Evolutionary conservation across 2,888 invertebrate species (phyloP).

Genomic region (Xestia c-nigrum): DNA sequence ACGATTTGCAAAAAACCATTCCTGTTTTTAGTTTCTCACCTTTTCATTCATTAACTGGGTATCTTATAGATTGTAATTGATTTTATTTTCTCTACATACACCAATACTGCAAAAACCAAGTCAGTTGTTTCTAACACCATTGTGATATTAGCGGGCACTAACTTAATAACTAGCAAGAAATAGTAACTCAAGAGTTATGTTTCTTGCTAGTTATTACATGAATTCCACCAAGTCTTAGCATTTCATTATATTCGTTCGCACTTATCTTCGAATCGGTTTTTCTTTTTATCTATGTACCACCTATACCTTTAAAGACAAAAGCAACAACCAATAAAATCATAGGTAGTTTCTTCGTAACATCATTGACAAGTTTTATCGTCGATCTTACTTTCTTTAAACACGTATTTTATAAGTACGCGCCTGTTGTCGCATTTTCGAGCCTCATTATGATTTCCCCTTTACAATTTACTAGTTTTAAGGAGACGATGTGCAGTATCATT

Average conservation of each 20-base stretch:
- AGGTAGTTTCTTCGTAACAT: conserved; percentile 51
- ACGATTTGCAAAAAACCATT: neutral
- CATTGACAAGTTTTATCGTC: conserved; percentile 50
- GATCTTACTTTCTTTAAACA: conserved; percentile 59
- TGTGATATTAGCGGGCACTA: conserved; percentile 4
- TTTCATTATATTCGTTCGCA: conserved; percentile 34
- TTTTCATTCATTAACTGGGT: neutral
- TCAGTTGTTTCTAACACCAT: neutral
- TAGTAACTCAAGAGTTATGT: too few relatives aligned
- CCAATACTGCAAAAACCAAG: neutral
- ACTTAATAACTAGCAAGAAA: too few relatives aligned
- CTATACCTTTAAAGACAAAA: conserved; percentile 47
- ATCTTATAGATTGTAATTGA: neutral
- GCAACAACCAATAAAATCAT: conserved; percentile 51
- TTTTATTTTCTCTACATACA: neutral
- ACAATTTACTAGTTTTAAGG: conserved; percentile 36
- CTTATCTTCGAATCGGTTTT: conserved; percentile 33
- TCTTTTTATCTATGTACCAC: conserved; percentile 39
- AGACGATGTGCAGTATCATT: conserved; percentile 12
- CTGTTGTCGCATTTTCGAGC: conserved; percentile 64
- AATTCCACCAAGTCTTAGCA: conserved; percentile 28
- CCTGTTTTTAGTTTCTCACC: neutral
- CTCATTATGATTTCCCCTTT: conserved; percentile 57
- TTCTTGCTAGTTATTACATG: conserved; percentile 24
- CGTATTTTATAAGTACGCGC: conserved; percentile 59